Base-by-base conservation (phyloP, 2,113 vertebrate genomes). In the Chaenogobius annularis region DNA sequence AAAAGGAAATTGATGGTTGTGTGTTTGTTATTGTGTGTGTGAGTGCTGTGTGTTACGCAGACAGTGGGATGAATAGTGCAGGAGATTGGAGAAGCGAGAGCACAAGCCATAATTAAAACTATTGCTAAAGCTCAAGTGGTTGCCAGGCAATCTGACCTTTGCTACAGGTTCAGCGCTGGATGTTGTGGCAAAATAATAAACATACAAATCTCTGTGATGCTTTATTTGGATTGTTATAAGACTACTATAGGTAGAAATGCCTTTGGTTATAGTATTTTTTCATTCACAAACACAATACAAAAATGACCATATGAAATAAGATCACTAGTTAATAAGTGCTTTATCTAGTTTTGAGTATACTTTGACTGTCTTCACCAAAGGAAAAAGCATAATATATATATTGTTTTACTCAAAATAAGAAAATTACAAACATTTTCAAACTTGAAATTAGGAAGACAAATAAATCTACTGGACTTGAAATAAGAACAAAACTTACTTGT, bases 21-120 rank as follows among this genome's bases (percentile, higher is more conserved):
- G 72, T 66, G 66, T 73, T 3, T 55, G 26, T 64, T 22, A 59
- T 7, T 80, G 73, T 59, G 64, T 47, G 43, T 67, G 70, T n/a
- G 63, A 43, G 44, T 31, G 22, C 61, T 56, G 61, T 59, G 72
- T 74, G 70, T 73, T 58, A 73, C 59, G 67, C 23, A 72, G 69
- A 73, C 40, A 75, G 58, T 75, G 68, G 68, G 76, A 71, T 56
- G 69, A 81, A 79, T 76, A 63, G 79, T 70, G 55, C 58, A 82
- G 81, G 79, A 75, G 86, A 82, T 70, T 72, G 82, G 70, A 83
- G 70, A 63, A 85, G 78, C 75, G 40, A 72, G 75, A 64, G 59
- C 68, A 76, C 72, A 84, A 70, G 77, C 86, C 85, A 77, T 90
- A 89, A 92, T 93, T 93, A 92, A 92, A 92, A 89, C 81, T 82